These are phyloP conservation scores for Whitmania pigra DNA, from an alignment of 1,140 invertebrate species.

Conservation along the genomic window DNA sequence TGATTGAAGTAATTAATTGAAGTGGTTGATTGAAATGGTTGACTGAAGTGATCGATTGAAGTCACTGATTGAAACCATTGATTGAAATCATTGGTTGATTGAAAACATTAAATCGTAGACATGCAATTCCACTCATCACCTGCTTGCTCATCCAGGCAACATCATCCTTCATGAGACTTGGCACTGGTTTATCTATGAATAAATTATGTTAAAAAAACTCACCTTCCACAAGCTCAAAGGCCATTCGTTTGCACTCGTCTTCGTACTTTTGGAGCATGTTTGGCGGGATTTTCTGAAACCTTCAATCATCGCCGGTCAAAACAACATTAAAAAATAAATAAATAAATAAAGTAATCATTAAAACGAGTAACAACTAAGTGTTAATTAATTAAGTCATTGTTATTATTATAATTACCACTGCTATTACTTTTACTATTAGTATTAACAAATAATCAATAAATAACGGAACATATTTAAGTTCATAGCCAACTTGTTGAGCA, in stretches of 20 bases:
- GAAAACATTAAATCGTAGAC: too few relatives aligned
- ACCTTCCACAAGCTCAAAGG: neutral
- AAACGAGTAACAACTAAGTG: too few relatives aligned
- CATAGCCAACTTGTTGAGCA: neutral
- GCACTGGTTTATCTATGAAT: neutral
- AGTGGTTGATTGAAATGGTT: too few relatives aligned
- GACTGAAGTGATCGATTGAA: neutral
- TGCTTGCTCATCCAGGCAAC: too few relatives aligned
- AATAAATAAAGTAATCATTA: neutral
- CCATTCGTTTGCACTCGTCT: neutral
- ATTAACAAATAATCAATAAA: neutral
- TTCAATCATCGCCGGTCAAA: neutral
- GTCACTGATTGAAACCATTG: too few relatives aligned
- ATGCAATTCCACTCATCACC: too few relatives aligned
- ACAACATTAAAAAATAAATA: neutral
- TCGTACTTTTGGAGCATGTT: neutral
- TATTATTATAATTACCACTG: too few relatives aligned
- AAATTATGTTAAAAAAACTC: neutral
- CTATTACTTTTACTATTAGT: too few relatives aligned
- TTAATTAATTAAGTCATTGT: too few relatives aligned
- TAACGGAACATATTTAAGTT: too few relatives aligned
- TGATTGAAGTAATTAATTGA: too few relatives aligned
- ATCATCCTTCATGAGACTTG: too few relatives aligned
- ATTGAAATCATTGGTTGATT: neutral
- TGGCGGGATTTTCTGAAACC: neutral